phyloP scores from a whole-genome alignment of 2,797 vertebrate species.

The Myripristis jacobus region DNA sequence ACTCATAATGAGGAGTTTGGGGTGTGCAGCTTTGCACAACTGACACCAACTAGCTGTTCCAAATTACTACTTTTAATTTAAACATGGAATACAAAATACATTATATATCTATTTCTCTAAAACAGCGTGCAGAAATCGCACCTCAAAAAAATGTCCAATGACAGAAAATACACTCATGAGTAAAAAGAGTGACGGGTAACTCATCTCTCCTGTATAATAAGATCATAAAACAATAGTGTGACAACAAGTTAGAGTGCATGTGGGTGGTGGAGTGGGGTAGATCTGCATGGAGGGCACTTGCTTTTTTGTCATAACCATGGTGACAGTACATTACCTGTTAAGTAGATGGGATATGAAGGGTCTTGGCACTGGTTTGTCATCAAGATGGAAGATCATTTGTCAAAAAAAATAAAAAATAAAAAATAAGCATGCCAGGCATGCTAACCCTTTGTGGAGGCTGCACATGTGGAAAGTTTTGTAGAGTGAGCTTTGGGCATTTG shows the following conservation, averaged over 20 bases:
- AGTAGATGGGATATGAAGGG: conserved; percentile 39
- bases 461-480: no score
- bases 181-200: neutral
- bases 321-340: conserved; percentile 49
- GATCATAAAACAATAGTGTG: conserved; percentile 44
- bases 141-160: no score
- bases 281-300: conserved; percentile 64
- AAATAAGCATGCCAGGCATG: no score
- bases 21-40: no score
- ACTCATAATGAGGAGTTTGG: no score
- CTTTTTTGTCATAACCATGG: conserved; percentile 57
- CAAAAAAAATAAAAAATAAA: no score
- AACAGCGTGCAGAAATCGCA: conserved; percentile 6
- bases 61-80: no score
- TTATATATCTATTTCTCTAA: no score
- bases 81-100: no score
- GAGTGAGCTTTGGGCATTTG: no score
- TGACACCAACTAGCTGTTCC: no score
- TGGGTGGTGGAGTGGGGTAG: conserved; percentile 39
- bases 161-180: conserved; percentile 20
- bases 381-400: conserved; percentile 34
- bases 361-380: conserved; percentile 10
- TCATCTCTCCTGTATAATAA: conserved; percentile 39
- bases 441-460: no score
- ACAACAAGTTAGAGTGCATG: conserved; percentile 46